Evolutionary conservation across 2,888 invertebrate species (phyloP).

Genomic region (Diarsia dahlii): DNA sequence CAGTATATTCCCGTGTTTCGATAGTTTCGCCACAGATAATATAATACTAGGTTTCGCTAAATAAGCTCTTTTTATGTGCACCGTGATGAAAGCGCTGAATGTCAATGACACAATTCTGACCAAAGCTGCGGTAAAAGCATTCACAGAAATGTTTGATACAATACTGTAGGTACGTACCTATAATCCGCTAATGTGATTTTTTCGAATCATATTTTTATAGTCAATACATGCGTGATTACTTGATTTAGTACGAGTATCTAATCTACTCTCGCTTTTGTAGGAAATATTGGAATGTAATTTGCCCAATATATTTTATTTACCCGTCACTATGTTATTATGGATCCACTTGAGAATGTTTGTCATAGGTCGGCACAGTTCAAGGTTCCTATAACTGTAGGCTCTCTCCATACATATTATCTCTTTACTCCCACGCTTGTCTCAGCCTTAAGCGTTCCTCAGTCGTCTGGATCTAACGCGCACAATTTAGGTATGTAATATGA

Average conservation of each 20-base stretch:
- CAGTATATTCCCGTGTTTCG: conserved; percentile 2
- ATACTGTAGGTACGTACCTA: conserved; percentile 1
- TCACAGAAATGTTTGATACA: conserved; percentile 32
- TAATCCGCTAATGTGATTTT: conserved; percentile 45
- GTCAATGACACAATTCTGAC: conserved; percentile 38
- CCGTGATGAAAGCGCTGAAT: conserved; percentile 27
- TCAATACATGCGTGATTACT: conserved; percentile 57
- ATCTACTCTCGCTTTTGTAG: conserved; percentile 52
- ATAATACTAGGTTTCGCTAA: too few relatives aligned
- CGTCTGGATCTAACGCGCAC: conserved; percentile 29
- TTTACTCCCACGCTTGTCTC: conserved; percentile 29
- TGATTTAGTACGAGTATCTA: conserved; percentile 54
- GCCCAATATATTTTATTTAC: conserved; percentile 49
- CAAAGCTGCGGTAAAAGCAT: conserved; percentile 27
- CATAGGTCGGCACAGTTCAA: conserved; percentile 60
- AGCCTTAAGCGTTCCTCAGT: conserved; percentile 25
- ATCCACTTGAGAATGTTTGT: conserved; percentile 53
- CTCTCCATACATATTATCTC: conserved; percentile 32
- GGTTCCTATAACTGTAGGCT: conserved; percentile 39
- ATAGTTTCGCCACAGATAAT: conserved; percentile 16
- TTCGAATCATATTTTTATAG: conserved; percentile 45
- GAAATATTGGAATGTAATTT: conserved; percentile 53
- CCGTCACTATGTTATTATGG: conserved; percentile 41
- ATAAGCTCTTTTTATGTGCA: conserved; percentile 28
- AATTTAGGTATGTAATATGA: conserved; percentile 54